Conservation (phyloP, 2,113 vertebrate genomes). For the Saccopteryx leptura region DNA sequence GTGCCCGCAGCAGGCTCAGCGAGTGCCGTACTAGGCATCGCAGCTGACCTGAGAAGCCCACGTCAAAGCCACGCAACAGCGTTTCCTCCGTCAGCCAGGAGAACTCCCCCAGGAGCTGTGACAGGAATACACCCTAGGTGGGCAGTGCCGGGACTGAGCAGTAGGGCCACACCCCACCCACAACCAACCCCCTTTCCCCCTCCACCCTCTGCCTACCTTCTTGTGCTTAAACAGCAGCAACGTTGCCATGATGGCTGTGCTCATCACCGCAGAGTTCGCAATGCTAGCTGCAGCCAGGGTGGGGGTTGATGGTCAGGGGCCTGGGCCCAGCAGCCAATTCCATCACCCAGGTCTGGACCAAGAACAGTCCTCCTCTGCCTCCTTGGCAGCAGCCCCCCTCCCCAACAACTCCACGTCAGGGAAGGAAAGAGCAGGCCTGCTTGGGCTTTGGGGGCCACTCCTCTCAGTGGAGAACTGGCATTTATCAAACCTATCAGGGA, state of each 20-base stretch:
- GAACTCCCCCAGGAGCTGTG: conserved; percentile 91
- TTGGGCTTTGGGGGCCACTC: background rate
- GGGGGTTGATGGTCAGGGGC: background rate
- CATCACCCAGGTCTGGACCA: background rate
- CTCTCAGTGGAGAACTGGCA: background rate
- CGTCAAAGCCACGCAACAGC: conserved; percentile 91
- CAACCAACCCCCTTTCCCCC: conserved; percentile 83
- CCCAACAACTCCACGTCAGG: background rate
- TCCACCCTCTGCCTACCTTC: conserved; percentile 84
- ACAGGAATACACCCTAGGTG: conserved; percentile 89
- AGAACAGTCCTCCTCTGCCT: background rate
- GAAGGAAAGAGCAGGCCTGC: background rate
- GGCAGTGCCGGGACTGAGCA: background rate
- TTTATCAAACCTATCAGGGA: background rate
- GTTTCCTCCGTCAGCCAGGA: conserved; percentile 93
- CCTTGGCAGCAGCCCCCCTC: background rate
- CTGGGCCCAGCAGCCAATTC: background rate
- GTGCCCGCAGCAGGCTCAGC: conserved; percentile 87
- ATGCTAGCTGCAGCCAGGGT: conserved; percentile 85
- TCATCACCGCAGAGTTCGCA: conserved; percentile 91
- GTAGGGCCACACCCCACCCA: background rate
- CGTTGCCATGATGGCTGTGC: conserved; percentile 90
- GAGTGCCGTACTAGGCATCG: conserved; percentile 88
- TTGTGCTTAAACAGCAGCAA: conserved; percentile 92
- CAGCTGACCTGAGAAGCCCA: conserved; percentile 93